These are phyloP conservation scores for Catagonus wagneri DNA, from an alignment of 2,113 vertebrate species.

Conservation along the genomic window DNA sequence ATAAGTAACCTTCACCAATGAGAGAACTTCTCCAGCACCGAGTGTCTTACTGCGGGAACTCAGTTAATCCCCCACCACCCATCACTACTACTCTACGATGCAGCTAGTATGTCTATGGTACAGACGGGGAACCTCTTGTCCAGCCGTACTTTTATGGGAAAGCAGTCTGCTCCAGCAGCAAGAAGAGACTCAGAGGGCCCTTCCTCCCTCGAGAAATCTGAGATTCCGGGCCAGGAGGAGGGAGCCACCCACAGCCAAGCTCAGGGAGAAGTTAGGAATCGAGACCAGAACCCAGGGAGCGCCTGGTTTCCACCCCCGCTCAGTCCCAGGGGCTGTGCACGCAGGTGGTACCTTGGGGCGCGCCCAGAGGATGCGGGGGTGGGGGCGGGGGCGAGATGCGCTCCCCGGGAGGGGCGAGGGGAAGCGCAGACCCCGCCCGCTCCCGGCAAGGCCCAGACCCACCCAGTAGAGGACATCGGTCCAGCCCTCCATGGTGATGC, in stretches of 20 bases:
- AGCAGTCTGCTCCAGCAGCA: not conserved
- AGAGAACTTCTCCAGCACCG: rapidly evolving
- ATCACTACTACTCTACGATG: rapidly evolving
- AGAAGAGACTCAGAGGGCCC: not conserved
- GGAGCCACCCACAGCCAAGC: not conserved
- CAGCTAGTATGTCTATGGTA: not conserved
- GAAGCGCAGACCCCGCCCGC: too few species aligned
- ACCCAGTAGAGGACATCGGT: conserved; percentile 99
- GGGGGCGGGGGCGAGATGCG: too few species aligned
- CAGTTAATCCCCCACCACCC: not conserved
- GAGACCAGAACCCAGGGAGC: not conserved
- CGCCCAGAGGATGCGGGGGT: not conserved
- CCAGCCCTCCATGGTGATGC: conserved; percentile 98
- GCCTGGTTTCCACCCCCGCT: not conserved
- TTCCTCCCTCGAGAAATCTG: not conserved
- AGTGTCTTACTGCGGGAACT: rapidly evolving
- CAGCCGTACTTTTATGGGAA: not conserved
- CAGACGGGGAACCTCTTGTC: not conserved
- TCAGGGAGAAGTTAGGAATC: not conserved
- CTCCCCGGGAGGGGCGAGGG: too few species aligned
- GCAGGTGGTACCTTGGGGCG: not conserved
- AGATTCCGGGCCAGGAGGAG: not conserved
- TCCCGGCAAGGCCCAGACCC: conserved; percentile 21
- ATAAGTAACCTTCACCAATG: not conserved
- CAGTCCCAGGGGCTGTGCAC: not conserved